phyloP scores from a whole-genome alignment of 2,797 vertebrate species.

The Mormyrus hasselquistii region DNA sequence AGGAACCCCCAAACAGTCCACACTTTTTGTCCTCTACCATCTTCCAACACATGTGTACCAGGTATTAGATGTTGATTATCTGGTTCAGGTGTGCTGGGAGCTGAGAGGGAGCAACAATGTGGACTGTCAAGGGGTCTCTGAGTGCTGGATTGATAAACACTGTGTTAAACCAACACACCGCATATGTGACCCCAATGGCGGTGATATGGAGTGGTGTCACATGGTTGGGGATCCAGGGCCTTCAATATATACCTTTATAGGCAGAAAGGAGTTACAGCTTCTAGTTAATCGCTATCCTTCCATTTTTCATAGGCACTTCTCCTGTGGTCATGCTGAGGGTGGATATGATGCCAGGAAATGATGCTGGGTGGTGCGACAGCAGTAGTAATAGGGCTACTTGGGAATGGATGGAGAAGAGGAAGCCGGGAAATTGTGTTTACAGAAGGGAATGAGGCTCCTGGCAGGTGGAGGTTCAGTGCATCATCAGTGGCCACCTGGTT shows the following conservation, averaged over 20 bases:
- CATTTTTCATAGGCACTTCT: not conserved
- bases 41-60: not conserved
- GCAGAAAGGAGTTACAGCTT: not conserved
- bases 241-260: not conserved
- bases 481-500: not conserved
- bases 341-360: not conserved
- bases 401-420: not conserved
- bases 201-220: not conserved
- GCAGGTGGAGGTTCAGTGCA: not conserved
- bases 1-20: not conserved
- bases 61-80: not conserved
- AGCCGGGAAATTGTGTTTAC: not conserved
- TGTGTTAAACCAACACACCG: not conserved
- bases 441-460: not conserved
- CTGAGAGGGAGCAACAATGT: not conserved
- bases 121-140: not conserved
- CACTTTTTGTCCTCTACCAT: not conserved
- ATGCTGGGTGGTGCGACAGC: not conserved
- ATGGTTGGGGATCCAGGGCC: not conserved
- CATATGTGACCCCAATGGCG: not conserved
- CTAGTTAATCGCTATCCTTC: not conserved
- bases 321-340: not conserved
- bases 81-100: not conserved
- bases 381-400: not conserved
- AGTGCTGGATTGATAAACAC: not conserved